A percentile compares a stretch with the other conserved stretches of the same genome.
phyloP scores from a whole-genome alignment of 2,797 vertebrate species.

The Phalloptychus januarius region DNA sequence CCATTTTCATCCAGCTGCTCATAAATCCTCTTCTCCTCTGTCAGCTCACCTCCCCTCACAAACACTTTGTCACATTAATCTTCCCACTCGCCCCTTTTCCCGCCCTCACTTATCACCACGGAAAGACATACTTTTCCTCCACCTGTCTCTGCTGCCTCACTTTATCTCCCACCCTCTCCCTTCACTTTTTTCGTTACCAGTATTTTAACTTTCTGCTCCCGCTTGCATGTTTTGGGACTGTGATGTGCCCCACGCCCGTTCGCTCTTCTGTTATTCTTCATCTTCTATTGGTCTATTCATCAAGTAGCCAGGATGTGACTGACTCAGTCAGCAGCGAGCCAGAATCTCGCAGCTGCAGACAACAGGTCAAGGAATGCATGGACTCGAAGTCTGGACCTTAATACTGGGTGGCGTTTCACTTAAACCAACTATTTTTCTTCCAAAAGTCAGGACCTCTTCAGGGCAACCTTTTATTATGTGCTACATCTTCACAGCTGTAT shows the following conservation, averaged over 20 bases:
- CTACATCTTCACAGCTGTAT: slow-evolving; percentile 10
- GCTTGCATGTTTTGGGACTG: slow-evolving; percentile 53
- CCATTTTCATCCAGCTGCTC: slow-evolving; percentile 24
- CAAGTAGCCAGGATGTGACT: slow-evolving; percentile 55
- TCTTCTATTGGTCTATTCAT: slow-evolving; percentile 75
- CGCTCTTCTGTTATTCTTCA: slow-evolving; percentile 65
- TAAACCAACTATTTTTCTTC: slow-evolving; percentile 18
- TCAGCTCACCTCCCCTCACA: slow-evolving; percentile 45
- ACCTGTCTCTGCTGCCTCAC: slow-evolving; percentile 43
- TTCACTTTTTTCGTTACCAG: slow-evolving; percentile 6
- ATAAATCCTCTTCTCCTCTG: slow-evolving; percentile 55
- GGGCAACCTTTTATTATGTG: not conserved
- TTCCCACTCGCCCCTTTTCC: slow-evolving; percentile 44
- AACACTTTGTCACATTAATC: slow-evolving; percentile 55
- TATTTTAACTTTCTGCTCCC: slow-evolving; percentile 57
- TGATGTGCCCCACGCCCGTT: slow-evolving; percentile 26
- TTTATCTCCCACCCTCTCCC: slow-evolving; percentile 13
- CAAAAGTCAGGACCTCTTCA: slow-evolving; percentile 30
- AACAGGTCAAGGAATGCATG: slow-evolving; percentile 59
- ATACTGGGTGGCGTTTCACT: slow-evolving; percentile 45
- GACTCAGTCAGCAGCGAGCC: slow-evolving; percentile 67
- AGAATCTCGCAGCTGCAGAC: slow-evolving; percentile 56
- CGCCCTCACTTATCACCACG: slow-evolving; percentile 48
- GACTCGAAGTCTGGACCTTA: slow-evolving; percentile 42
- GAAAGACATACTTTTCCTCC: slow-evolving; percentile 33